Evolutionary conservation across 2,113 vertebrate genomes (phyloP), one percentile per base, ranked within the genome.

Genomic region (Caranx ignobilis): DNA sequence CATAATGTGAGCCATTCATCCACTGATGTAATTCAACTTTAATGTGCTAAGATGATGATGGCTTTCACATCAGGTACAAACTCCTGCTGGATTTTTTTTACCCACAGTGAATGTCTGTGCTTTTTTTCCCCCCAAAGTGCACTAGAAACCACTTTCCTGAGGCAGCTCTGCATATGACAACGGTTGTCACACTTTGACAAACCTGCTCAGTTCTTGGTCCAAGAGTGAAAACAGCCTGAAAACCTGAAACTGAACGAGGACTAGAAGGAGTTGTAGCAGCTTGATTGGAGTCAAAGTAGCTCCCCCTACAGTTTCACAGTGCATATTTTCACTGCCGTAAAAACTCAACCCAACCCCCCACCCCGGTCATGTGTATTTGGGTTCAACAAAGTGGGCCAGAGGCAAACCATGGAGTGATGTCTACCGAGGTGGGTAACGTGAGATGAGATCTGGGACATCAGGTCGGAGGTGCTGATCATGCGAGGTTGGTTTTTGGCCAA

Each of bases 51-150:
- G 35, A 31, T 3, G 39, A 26, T 26, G 31, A 60, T 81, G 11
- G 32, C 26, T 67, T 77, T 64, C n/a, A 39, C 64, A 47, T 74
- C 37, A 74, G 18, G 68, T 64, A 48, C 54, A 31, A 48, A 56
- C n/a, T 45, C 31, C 6, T 13, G 47, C n/a, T 56, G 41, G 45
- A 47, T 35, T 67, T 47, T 54, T 43, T 26, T 26, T 26, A 26
- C n/a, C 70, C 32, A 34, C 56, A 56, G 43, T 48, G 34, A 74
- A 32, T 35, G 18, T 32, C 9, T 11, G 43, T 35, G 13, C 31
- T 39, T 21, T 45, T 37, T 26, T 45, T 21, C 48, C 26, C 26
- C 26, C 26, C 6, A 3, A 9, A 48, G 65, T 39, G 39, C 60
- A 31, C 41, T n/a, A 63, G 56, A 67, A 48, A 70, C 19, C 21